A percentile compares a stretch with the other conserved stretches of the same genome.
phyloP scores from a whole-genome alignment of 2,888 invertebrate genomes.

The Xylocampa areola region DNA sequence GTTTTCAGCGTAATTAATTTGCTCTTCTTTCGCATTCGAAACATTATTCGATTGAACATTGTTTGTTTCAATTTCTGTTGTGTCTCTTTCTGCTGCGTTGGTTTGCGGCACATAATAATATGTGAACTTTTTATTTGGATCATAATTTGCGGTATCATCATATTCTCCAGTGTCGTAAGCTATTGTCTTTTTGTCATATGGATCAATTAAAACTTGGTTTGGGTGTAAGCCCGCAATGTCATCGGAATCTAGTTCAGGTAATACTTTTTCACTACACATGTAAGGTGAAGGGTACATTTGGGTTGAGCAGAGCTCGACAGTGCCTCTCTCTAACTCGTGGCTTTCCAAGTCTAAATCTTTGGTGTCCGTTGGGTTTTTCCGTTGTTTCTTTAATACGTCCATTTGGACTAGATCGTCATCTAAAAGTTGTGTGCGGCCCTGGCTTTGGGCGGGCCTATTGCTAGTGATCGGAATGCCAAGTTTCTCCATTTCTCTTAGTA shows the following conservation, averaged over 20 bases:
- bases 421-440: neutral
- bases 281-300: neutral
- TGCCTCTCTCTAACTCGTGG: neutral
- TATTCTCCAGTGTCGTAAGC: constrained; percentile 30
- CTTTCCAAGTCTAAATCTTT: constrained; percentile 6
- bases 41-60: no score
- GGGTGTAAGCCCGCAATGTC: constrained; percentile 4
- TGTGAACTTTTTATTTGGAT: neutral
- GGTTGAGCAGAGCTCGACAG: neutral
- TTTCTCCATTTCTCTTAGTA: constrained; percentile 66
- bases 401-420: constrained; percentile 23
- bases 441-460: neutral
- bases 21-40: no score
- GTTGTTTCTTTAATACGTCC: constrained; percentile 8
- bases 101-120: neutral
- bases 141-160: constrained; percentile 7
- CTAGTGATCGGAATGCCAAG: constrained; percentile 24
- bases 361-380: neutral
- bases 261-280: neutral
- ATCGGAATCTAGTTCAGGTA: neutral
- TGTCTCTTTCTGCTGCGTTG: neutral
- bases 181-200: constrained; percentile 48
- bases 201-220: constrained; percentile 41
- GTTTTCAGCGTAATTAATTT: no score
- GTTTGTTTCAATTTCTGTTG: neutral